phyloP scores from a whole-genome alignment of 2,113 vertebrate genomes.

The Zapornia atra region DNA sequence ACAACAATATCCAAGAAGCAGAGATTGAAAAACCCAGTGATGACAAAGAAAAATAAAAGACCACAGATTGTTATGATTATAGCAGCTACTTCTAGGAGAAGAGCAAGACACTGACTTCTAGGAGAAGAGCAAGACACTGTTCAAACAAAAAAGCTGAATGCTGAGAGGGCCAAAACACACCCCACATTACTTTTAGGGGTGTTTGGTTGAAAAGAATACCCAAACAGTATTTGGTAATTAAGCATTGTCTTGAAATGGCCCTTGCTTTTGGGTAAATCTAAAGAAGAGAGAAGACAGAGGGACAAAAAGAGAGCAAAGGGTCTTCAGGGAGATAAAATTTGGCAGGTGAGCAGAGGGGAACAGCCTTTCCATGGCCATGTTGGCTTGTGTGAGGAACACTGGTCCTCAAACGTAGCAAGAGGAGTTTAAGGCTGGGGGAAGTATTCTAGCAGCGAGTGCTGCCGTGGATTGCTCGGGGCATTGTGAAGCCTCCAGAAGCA shows the following conservation, averaged over 20 bases:
- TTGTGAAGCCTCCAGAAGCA: not conserved
- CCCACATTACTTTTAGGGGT: not conserved
- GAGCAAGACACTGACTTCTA: not conserved
- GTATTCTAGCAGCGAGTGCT: accelerated
- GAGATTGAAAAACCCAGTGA: not conserved
- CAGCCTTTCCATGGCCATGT: accelerated
- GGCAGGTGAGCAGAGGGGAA: not conserved
- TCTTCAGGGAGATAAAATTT: not conserved
- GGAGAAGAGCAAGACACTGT: not conserved
- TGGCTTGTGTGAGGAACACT: accelerated
- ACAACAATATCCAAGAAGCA: not conserved
- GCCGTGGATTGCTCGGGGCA: accelerated
- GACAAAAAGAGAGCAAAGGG: not conserved
- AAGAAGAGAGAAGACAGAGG: not conserved
- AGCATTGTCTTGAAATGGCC: not conserved
- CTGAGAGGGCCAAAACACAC: not conserved
- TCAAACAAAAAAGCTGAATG: not conserved
- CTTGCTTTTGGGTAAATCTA: not conserved
- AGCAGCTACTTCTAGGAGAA: not conserved
- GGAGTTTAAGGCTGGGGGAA: not conserved
- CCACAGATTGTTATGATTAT: accelerated
- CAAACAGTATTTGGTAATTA: not conserved
- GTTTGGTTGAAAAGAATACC: not conserved
- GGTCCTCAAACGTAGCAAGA: not conserved
- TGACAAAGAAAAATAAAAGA: not conserved